Conservation (phyloP, 1,140 invertebrate genomes). For the Dendrolimus kikuchii region DNA sequence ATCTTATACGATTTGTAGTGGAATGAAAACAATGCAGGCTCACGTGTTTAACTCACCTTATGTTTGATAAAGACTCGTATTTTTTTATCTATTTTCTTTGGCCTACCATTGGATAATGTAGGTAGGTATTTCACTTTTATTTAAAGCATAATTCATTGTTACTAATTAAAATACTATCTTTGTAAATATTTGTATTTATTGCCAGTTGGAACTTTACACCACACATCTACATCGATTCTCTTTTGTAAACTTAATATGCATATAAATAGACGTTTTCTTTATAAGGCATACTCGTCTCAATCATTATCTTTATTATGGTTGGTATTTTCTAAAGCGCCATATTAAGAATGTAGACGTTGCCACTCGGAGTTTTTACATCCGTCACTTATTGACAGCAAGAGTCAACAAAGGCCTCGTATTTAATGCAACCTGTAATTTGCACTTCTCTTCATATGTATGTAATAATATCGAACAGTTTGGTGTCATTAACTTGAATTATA, state of each 20-base stretch:
- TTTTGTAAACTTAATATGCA: conserved; percentile 15
- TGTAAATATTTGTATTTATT: too few relatives aligned
- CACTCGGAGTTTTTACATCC: conserved; percentile 11
- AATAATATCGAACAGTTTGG: too few relatives aligned
- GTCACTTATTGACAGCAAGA: conserved; percentile 13
- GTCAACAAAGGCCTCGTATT: conserved; percentile 17
- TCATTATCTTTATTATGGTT: conserved; percentile 17
- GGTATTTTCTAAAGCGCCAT: conserved; percentile 15
- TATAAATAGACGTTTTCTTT: conserved; percentile 18
- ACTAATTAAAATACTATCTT: too few relatives aligned
- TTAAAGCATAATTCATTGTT: too few relatives aligned
- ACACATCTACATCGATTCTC: conserved; percentile 7
- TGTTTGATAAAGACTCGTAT: too few relatives aligned
- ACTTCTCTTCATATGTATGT: conserved; percentile 7
- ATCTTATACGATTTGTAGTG: too few relatives aligned
- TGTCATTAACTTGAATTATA: conserved; percentile 3
- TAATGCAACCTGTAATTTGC: conserved; percentile 21
- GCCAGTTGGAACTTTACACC: neutral
- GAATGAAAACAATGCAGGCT: too few relatives aligned
- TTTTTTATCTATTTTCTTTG: too few relatives aligned
- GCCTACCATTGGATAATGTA: too few relatives aligned
- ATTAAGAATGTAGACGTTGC: conserved; percentile 10
- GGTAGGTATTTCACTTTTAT: too few relatives aligned
- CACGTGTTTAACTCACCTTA: too few relatives aligned
- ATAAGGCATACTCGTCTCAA: conserved; percentile 4